Base-by-base conservation (phyloP, 2,113 vertebrate species). In the Boleophthalmus pectinirostris region DNA sequence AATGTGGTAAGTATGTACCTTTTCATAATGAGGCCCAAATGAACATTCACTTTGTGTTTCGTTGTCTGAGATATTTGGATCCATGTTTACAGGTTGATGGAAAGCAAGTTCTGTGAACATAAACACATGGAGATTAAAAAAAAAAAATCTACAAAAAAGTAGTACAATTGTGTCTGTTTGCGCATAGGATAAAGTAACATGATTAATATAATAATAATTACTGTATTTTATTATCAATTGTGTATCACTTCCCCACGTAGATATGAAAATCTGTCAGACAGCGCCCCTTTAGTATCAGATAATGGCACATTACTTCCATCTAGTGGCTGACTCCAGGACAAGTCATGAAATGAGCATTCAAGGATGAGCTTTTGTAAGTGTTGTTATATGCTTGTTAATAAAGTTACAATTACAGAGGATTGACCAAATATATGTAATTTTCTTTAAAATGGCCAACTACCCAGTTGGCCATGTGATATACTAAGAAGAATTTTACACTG, bases 11-110 rank as follows among this genome's bases (percentile, higher is more conserved):
- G 64, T 15, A 76, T 79, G 0, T n/a, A 92, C 90, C 85, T 92
- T 88, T 33, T 90, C 79, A 77, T 88, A 90, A 25, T 90, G 64
- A 23, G 74, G 29, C 77, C 43, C 66, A 81, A 74, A 24, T 72
- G 79, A 70, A 68, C 77, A 74, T 56, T 47, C 72, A 23, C 80
- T 78, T 25, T 65, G 24, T 24, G 14, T 43, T 29, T 72, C 75
- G 49, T 79, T 64, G 10, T 38, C 61, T 3, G 33, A 64, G 35
- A 38, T 33, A 64, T 64, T 38, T 38, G 61, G 35, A 12, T 76
- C 61, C 72, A 57, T 1, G 57, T 15, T 0, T 0, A 13, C 1
- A 66, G 65, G 13, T 24, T 29, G 29, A 18, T 46, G 16, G 54
- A 86, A 38, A 58, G 71, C 64, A 35, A 88, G 73, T 18, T 90